These are phyloP conservation scores for Pocillopora verrucosa DNA, from an alignment of 64 coral and sea anemone genomes.

Conservation along the genomic window DNA sequence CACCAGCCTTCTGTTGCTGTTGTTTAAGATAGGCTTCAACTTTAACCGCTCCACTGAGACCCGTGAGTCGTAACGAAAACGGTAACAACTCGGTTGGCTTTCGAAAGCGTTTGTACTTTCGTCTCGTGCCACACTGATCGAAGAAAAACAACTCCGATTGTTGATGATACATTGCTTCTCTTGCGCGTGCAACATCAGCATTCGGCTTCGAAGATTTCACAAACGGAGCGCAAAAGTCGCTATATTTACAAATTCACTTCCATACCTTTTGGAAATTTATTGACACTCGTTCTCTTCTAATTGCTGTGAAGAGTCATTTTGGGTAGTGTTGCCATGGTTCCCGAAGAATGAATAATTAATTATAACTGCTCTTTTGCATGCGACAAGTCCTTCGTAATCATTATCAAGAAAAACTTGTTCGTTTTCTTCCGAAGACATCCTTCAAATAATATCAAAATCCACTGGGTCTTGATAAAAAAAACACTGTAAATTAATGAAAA, in stretches of 20 bases:
- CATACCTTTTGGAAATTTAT: constrained; percentile 25
- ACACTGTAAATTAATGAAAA: no score
- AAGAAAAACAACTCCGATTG: constrained; percentile 87
- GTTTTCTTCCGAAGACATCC: no score
- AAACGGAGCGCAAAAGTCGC: not conserved
- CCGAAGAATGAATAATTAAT: constrained; percentile 23
- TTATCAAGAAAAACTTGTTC: no score
- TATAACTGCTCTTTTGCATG: not conserved
- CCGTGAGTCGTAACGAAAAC: constrained; percentile 90
- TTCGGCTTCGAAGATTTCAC: not conserved
- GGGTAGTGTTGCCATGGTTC: constrained; percentile 36
- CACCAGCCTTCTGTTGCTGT: constrained; percentile 68
- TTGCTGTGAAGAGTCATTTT: constrained; percentile 37
- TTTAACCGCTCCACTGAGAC: constrained; percentile 93
- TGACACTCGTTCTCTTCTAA: constrained; percentile 6
- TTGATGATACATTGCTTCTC: constrained; percentile 63
- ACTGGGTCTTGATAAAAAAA: no score
- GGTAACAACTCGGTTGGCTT: constrained; percentile 93
- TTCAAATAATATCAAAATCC: no score
- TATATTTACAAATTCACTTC: not conserved
- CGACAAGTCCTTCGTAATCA: no score
- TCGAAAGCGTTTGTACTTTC: constrained; percentile 82
- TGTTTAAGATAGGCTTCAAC: constrained; percentile 98
- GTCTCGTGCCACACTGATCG: constrained; percentile 52
- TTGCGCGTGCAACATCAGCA: not conserved